These are phyloP conservation scores for Meteorus colon DNA, from an alignment of 2,888 invertebrate species.

Conservation along the genomic window DNA sequence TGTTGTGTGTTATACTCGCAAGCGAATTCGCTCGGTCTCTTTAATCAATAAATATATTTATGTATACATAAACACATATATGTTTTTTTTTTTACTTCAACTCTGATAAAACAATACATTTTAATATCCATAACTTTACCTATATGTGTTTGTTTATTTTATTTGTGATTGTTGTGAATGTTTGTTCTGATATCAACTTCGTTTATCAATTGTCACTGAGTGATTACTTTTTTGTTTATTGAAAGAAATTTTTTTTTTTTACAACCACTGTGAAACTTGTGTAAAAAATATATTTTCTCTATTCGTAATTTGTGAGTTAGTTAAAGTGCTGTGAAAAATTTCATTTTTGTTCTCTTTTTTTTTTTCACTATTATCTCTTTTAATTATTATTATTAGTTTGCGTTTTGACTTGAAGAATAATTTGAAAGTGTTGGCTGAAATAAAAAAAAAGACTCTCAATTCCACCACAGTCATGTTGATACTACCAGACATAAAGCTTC, in stretches of 20 bases:
- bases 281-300: background rate
- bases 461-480: constrained; percentile 63
- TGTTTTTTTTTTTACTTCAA: background rate
- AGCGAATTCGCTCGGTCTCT: constrained; percentile 12
- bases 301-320: background rate
- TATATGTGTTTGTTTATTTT: background rate
- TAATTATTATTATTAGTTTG: background rate
- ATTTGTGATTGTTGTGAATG: background rate
- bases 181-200: no score
- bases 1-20: constrained; percentile 5
- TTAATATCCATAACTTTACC: no score
- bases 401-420: background rate
- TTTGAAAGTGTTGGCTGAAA: background rate
- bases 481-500: constrained; percentile 70
- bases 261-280: background rate
- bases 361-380: no score
- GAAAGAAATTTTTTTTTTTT: no score
- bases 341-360: constrained; percentile 16
- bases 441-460: background rate
- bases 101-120: background rate
- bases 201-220: no score
- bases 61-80: background rate
- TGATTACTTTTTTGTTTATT: no score
- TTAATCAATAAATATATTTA: constrained; percentile 1
- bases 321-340: constrained; percentile 28